phyloP scores from a whole-genome alignment of 1,140 invertebrate genomes.

The Diabrotica virgifera region DNA sequence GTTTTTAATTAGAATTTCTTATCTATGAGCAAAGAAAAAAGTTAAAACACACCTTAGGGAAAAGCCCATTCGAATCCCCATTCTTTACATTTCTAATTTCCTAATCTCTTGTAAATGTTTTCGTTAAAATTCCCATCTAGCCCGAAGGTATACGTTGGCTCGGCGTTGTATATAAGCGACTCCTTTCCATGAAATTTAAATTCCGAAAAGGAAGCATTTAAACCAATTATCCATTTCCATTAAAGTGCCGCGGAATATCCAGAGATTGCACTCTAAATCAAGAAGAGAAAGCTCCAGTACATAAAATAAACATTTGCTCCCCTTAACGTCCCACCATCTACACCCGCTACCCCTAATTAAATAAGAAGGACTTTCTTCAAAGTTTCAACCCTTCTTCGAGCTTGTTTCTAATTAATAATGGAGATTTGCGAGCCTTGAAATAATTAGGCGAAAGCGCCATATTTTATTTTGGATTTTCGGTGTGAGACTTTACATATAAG shows the following conservation, averaged over 20 bases:
- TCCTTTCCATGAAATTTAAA: background rate
- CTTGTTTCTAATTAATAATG: conserved; percentile 34
- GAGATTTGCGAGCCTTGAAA: conserved; percentile 34
- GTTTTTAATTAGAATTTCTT: too few relatives aligned
- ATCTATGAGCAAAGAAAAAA: too few relatives aligned
- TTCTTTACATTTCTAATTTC: conserved; percentile 3
- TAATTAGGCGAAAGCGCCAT: conserved; percentile 28
- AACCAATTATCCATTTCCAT: conserved; percentile 22
- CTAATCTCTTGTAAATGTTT: conserved; percentile 3
- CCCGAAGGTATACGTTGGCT: background rate
- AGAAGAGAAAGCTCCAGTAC: conserved; percentile 21
- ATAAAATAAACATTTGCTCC: conserved; percentile 29
- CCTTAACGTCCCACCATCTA: conserved; percentile 6
- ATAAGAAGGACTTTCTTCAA: conserved; percentile 28
- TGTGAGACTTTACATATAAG: conserved; percentile 9
- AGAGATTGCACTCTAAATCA: conserved; percentile 24
- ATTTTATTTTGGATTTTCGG: conserved; percentile 25
- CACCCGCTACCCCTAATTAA: conserved; percentile 23
- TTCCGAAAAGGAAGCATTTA: conserved; percentile 13
- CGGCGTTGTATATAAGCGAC: background rate
- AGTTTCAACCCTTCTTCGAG: conserved; percentile 25
- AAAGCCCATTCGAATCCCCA: background rate
- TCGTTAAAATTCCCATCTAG: conserved; percentile 2
- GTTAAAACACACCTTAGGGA: too few relatives aligned
- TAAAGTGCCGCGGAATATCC: conserved; percentile 11